Conservation (phyloP, 2,888 invertebrate species). For the Polydrusus cervinus region DNA sequence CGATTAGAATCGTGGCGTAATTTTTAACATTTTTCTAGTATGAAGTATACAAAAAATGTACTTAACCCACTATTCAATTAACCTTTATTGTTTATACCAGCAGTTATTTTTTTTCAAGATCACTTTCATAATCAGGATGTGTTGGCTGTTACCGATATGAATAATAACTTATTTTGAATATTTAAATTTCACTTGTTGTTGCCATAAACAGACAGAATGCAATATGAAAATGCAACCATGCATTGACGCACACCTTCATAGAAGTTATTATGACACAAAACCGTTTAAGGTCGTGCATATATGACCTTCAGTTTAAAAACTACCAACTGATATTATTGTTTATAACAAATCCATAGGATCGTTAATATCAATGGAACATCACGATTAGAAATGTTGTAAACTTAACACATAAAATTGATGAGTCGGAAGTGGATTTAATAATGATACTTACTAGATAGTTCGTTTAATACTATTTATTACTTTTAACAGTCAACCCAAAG, state of each 20-base stretch:
- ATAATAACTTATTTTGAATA: slow-evolving; percentile 18
- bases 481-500: neutral
- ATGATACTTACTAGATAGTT: neutral
- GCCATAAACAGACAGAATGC: slow-evolving; percentile 5
- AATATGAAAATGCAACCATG: slow-evolving; percentile 20
- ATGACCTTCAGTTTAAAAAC: slow-evolving; percentile 23
- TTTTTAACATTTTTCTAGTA: slow-evolving; percentile 1
- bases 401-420: neutral
- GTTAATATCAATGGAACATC: slow-evolving; percentile 17
- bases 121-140: slow-evolving; percentile 24
- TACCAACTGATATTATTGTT: slow-evolving; percentile 7
- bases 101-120: slow-evolving; percentile 17
- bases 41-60: neutral
- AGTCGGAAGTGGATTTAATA: neutral
- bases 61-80: neutral
- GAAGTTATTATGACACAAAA: slow-evolving; percentile 18
- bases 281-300: slow-evolving; percentile 18
- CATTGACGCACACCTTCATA: slow-evolving; percentile 29
- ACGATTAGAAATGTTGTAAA: slow-evolving; percentile 20
- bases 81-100: slow-evolving; percentile 6
- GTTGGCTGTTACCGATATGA: slow-evolving; percentile 18
- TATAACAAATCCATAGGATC: slow-evolving; percentile 5
- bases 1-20: neutral
- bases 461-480: neutral
- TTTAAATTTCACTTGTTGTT: slow-evolving; percentile 28